These are phyloP conservation scores for Sinocyclocheilus grahami DNA, from an alignment of 2,113 vertebrate species.

Conservation along the genomic window DNA sequence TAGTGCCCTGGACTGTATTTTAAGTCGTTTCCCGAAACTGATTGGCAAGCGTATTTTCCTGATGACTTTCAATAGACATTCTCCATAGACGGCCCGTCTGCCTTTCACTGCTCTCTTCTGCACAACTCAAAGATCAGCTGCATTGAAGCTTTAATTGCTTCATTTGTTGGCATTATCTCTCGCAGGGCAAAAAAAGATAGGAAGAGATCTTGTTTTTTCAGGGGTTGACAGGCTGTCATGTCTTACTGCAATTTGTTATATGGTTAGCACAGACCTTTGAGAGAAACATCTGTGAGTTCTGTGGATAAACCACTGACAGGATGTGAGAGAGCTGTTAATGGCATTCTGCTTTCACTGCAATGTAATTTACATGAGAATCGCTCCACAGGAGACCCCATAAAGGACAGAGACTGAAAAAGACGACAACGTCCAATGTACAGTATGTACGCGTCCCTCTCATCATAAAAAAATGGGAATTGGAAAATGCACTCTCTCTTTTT, in stretches of 20 bases:
- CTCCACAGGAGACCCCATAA: slow-evolving; percentile 68
- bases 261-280: slow-evolving; percentile 69
- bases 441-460: slow-evolving; percentile 60
- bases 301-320: slow-evolving; percentile 70
- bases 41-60: slow-evolving; percentile 71
- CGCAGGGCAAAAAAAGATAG: slow-evolving; percentile 42
- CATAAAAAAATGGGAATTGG: slow-evolving; percentile 54
- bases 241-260: slow-evolving; percentile 64
- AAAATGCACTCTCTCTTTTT: slow-evolving; percentile 61
- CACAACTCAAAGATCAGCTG: slow-evolving; percentile 62
- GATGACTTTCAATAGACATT: slow-evolving; percentile 66
- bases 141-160: slow-evolving; percentile 66
- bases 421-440: slow-evolving; percentile 58
- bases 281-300: slow-evolving; percentile 78
- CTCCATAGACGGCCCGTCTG: slow-evolving; percentile 61
- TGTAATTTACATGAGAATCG: slow-evolving; percentile 74
- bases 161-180: slow-evolving; percentile 63
- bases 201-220: slow-evolving; percentile 58
- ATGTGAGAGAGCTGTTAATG: slow-evolving; percentile 70
- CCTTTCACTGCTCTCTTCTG: slow-evolving; percentile 59
- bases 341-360: slow-evolving; percentile 72
- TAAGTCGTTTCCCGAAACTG: slow-evolving; percentile 64
- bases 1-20: slow-evolving; percentile 62
- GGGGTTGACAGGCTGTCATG: slow-evolving; percentile 66
- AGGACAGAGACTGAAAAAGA: slow-evolving; percentile 55